These are phyloP conservation scores for Pediacus dermestoides DNA, from an alignment of 2,888 invertebrate genomes.

Conservation along the genomic window DNA sequence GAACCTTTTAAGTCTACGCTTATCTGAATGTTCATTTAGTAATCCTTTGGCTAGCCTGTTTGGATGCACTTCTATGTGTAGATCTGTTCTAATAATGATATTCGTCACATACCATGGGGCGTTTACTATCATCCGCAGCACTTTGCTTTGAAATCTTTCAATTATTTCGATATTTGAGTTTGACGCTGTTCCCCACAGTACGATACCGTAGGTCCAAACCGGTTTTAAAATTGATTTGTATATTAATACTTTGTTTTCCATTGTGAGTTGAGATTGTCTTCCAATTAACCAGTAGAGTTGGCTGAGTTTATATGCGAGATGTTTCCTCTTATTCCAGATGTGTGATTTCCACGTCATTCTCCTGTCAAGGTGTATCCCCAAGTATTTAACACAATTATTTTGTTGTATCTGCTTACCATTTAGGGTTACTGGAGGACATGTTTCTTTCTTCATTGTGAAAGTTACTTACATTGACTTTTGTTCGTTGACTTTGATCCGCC, in stretches of 20 bases:
- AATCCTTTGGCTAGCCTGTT: too few species aligned
- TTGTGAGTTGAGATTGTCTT: background rate
- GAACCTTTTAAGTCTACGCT: too few species aligned
- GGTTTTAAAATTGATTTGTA: background rate
- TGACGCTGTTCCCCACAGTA: background rate
- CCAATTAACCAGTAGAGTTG: background rate
- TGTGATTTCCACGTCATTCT: background rate
- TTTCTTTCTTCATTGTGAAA: too few species aligned
- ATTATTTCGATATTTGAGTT: background rate
- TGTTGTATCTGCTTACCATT: background rate
- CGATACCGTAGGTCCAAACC: background rate
- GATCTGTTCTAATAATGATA: too few species aligned
- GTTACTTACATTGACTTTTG: too few species aligned
- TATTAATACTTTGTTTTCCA: background rate
- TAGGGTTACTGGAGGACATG: background rate
- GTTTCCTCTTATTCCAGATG: background rate
- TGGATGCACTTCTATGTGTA: too few species aligned
- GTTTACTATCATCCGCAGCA: too few species aligned
- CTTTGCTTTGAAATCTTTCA: too few species aligned
- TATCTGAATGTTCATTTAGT: too few species aligned
- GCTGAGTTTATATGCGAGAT: background rate
- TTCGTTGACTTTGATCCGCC: too few species aligned
- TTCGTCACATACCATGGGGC: too few species aligned
- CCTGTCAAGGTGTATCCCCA: background rate
- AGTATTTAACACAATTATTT: background rate